Base-by-base conservation (phyloP, 2,797 vertebrate genomes). In the Anas bahamensis region DNA sequence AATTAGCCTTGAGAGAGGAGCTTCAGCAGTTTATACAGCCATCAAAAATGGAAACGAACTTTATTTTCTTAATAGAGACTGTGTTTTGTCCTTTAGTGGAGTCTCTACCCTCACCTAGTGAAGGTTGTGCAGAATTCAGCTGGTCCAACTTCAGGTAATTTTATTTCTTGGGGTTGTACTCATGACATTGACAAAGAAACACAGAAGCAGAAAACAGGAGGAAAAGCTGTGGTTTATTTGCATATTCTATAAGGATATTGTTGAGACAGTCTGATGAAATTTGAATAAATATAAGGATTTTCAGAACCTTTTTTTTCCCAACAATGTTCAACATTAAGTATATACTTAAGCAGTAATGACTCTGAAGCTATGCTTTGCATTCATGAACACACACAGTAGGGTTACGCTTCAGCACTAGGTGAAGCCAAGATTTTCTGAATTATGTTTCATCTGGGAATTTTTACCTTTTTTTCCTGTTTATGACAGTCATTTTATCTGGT, bases 381-480 rank as follows among this genome's bases (percentile, higher is more conserved):
- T 98, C 95, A 96, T 96, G 97, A 97, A 95, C 97, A 97, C 89
- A 88, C 95, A 94, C 95, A 87, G 76, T 94, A 95, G 97, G 96
- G 96, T 97, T 97, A 97, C 84, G 88, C 97, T 97, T 98, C 96
- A 97, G 95, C 96, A 97, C 95, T 96, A 96, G 96, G 94, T 95
- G 95, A 98, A 98, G 96, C 97, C 97, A 97, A 96, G 97, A 97
- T 97, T 97, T 98, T 96, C 96, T 98, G 96, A 98, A 97, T 98
- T 97, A 97, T 97, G 97, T 97, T 97, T 97, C 97, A 97, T 96
- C 96, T 95, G 97, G 97, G 97, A 97, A 97, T 98, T 98, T 98
- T 97, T 97, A 96, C 96, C 96, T 97, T 97, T 96, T 96, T 90
- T 95, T 93, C 92, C 96, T 98, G 97, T 98, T 98, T 98, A 98